A percentile compares a stretch with the other conserved stretches of the same genome.
These are phyloP conservation scores for Sisor rabdophorus DNA, from an alignment of 2,113 vertebrate genomes.

Conservation along the genomic window DNA sequence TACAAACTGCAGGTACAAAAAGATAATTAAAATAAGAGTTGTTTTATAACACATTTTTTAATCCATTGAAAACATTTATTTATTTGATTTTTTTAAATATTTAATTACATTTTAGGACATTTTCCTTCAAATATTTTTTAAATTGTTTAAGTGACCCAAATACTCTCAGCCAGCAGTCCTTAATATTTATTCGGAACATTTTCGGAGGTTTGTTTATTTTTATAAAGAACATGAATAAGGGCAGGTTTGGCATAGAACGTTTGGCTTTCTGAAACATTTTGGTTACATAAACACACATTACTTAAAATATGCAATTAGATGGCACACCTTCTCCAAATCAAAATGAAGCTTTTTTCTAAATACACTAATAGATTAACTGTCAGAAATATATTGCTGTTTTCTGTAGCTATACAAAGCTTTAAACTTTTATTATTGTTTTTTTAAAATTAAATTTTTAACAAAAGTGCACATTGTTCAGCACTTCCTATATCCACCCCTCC, in stretches of 20 bases:
- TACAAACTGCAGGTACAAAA: conserved; percentile 47
- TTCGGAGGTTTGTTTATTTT: not conserved
- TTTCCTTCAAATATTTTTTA: conserved; percentile 9
- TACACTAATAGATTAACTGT: not conserved
- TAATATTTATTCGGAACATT: not conserved
- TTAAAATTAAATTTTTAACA: not conserved
- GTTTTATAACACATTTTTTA: conserved; percentile 2
- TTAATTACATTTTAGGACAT: conserved; percentile 17
- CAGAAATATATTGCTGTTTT: not conserved
- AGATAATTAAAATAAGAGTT: conserved; percentile 26
- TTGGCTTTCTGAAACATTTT: conserved; percentile 1
- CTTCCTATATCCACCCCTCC: not conserved
- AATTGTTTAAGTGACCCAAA: conserved; percentile 1
- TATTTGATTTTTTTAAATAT: conserved; percentile 4
- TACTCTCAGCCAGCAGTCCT: not conserved
- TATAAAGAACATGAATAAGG: not conserved
- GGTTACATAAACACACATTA: not conserved
- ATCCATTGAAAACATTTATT: conserved; percentile 23
- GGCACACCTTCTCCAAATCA: not conserved
- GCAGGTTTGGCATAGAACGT: not conserved
- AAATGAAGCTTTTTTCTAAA: not conserved
- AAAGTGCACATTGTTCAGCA: not conserved
- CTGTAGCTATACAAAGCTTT: conserved; percentile 5
- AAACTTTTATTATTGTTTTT: not conserved
- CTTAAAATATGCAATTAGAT: not conserved